Evolutionary conservation across 1,140 invertebrate genomes (phyloP).

Genomic region (Drosophila oshimai): DNA sequence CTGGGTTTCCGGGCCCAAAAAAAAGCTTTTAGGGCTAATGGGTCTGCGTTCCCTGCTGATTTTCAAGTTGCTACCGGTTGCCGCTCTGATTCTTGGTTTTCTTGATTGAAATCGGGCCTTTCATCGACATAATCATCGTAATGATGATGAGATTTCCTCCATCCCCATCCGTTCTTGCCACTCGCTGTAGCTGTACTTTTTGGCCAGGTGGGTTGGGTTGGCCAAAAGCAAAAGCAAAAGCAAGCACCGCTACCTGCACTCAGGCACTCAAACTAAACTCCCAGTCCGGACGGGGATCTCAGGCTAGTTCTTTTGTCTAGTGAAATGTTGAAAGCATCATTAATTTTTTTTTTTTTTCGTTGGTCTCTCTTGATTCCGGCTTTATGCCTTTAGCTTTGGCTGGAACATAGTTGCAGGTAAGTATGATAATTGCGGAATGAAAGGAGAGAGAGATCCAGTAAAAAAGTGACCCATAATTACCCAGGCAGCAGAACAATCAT

Average conservation of each 20-base stretch:
- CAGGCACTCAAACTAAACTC: slow-evolving; percentile 31
- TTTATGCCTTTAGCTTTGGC: slow-evolving; percentile 48
- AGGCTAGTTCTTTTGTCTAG: slow-evolving; percentile 59
- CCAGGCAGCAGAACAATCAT: slow-evolving; percentile 68
- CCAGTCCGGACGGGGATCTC: slow-evolving; percentile 20
- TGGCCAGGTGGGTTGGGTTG: slow-evolving; percentile 6
- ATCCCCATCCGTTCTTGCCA: slow-evolving; percentile 9
- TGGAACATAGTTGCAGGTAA: slow-evolving; percentile 51
- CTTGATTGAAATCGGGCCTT: slow-evolving; percentile 33
- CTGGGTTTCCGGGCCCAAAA: slow-evolving; percentile 12
- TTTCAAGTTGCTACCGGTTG: slow-evolving; percentile 28
- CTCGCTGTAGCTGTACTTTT: slow-evolving; percentile 64
- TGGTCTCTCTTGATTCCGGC: slow-evolving; percentile 15
- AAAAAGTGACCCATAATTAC: slow-evolving; percentile 77
- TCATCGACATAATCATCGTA: slow-evolving; percentile 37
- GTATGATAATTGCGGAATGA: slow-evolving; percentile 72
- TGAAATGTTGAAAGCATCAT: slow-evolving; percentile 80
- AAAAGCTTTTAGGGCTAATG: slow-evolving; percentile 42
- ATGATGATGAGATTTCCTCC: slow-evolving; percentile 32
- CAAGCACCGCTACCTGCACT: slow-evolving; percentile 52
- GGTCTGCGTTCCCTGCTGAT: slow-evolving; percentile 23
- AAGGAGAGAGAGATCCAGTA: slow-evolving; percentile 36
- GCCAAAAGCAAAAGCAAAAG: slow-evolving; percentile 8
- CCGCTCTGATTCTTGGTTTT: slow-evolving; percentile 7
- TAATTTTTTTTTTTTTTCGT: slow-evolving; percentile 63